These are phyloP conservation scores for Eupeodes corollae DNA, from an alignment of 1,140 invertebrate genomes.

Conservation along the genomic window DNA sequence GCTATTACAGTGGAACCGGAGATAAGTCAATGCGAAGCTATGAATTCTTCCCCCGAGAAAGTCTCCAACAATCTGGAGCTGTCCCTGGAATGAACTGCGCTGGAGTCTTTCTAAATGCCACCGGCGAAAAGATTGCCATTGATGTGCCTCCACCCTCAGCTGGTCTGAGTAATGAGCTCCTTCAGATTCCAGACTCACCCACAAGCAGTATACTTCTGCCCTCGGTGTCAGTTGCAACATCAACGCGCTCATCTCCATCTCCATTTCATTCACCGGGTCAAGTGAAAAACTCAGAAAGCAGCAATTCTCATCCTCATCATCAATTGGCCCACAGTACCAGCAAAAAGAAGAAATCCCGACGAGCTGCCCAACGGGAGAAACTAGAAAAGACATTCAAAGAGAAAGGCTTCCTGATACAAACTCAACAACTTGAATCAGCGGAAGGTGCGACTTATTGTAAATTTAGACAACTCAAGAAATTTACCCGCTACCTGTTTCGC, in stretches of 20 bases:
- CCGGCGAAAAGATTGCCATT: constrained; percentile 42
- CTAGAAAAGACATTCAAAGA: constrained; percentile 85
- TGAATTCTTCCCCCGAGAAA: constrained; percentile 61
- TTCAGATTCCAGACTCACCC: constrained; percentile 36
- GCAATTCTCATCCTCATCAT: constrained; percentile 8
- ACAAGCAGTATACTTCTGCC: constrained; percentile 23
- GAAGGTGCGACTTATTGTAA: constrained; percentile 90
- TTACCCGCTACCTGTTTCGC: constrained; percentile 80
- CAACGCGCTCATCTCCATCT: neutral
- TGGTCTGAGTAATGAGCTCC: constrained; percentile 36
- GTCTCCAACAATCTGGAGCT: constrained; percentile 45
- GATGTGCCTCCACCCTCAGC: constrained; percentile 34
- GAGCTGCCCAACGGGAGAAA: constrained; percentile 73
- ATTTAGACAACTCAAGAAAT: constrained; percentile 80
- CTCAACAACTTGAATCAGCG: constrained; percentile 80
- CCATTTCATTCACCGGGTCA: neutral
- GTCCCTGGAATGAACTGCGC: constrained; percentile 35
- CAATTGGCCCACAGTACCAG: constrained; percentile 14
- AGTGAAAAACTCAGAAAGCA: neutral
- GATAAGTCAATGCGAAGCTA: constrained; percentile 65
- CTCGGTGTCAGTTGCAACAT: neutral
- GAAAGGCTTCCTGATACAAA: constrained; percentile 85
- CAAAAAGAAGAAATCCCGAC: constrained; percentile 63
- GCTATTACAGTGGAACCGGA: constrained; percentile 69
- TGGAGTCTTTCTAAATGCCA: constrained; percentile 41